A percentile compares a stretch with the other conserved stretches of the same genome.
phyloP scores from a whole-genome alignment of 2,888 invertebrate genomes.

The Galerucella calmariensis region DNA sequence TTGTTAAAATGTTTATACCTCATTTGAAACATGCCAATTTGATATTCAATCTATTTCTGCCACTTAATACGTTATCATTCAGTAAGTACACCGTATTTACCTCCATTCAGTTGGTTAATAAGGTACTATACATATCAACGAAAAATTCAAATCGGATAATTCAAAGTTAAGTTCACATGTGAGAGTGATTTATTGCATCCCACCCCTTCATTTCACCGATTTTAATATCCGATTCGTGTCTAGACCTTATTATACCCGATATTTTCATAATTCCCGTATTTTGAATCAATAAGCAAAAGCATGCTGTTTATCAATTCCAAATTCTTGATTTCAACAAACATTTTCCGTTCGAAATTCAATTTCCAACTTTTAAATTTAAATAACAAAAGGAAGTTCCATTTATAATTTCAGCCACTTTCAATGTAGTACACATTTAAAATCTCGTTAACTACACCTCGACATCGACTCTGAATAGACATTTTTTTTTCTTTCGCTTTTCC shows the following conservation, averaged over 20 bases:
- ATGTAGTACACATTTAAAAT: constrained; percentile 25
- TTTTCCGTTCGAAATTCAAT: not conserved
- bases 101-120: not conserved
- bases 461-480: constrained; percentile 17
- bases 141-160: constrained; percentile 3
- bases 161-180: constrained; percentile 11
- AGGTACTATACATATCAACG: not conserved
- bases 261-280: constrained; percentile 10
- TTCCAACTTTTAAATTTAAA: not conserved
- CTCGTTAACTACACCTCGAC: constrained; percentile 27
- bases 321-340: not conserved
- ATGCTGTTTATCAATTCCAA: too few relatives aligned
- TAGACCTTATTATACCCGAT: constrained; percentile 5
- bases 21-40: too few relatives aligned
- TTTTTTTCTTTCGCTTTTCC: not conserved
- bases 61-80: not conserved
- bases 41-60: not conserved
- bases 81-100: not conserved
- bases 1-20: too few relatives aligned
- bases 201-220: not conserved
- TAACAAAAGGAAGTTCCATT: not conserved
- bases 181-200: constrained; percentile 8
- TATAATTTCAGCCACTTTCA: constrained; percentile 27
- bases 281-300: constrained; percentile 8
- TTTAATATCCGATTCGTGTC: constrained; percentile 12